Evolutionary conservation across 2,113 vertebrate species (phyloP), one percentile per base, ranked within the genome.

Genomic region (Sceloporus undulatus): DNA sequence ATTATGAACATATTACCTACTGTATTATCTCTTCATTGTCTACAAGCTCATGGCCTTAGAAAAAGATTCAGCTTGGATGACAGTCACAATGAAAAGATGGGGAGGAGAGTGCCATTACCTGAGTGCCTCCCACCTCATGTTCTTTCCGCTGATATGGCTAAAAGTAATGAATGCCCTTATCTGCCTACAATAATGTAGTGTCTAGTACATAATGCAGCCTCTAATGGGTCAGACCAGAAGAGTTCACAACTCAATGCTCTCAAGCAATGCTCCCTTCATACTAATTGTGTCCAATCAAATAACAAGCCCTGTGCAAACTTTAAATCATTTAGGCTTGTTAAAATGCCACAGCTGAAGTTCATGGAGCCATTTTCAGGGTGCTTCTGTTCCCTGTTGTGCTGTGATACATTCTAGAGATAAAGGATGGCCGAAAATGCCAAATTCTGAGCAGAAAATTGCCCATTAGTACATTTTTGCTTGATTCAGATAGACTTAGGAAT

Each of bases 201-300:
- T 9, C 68, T 8, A 70, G 85, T 68, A 83, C 78, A 75, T 48
- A 65, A 56, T 0, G 0, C 91, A 93, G 82, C 65, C 82, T 71
- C 79, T 84, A 92, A 52, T 79, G 90, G 86, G 81, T 89, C 83
- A 90, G 48, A 85, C 56, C 79, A 92, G 87, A 56, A 94, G 90
- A 93, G 85, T 87, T 92, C 83, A 91, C 68, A 94, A 65, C 91
- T 87, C 80, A 85, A 75, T 18, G 91, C 85, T 87, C 65, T 93
- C 85, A 89, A 91, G 81, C 87, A 90, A 79, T 90, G 84, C 75
- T 85, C 89, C 71, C 77, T 91, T 95, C 92, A 82, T 95, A 82
- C 87, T 95, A 96, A 96, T 91, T 90, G 90, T 85, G 84, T 87
- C 86, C 88, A 96, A 92, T 93, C 91, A 95, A 94, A 96, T 93